Conservation (phyloP, 2,113 vertebrate genomes). For the Xiphophorus maculatus region DNA sequence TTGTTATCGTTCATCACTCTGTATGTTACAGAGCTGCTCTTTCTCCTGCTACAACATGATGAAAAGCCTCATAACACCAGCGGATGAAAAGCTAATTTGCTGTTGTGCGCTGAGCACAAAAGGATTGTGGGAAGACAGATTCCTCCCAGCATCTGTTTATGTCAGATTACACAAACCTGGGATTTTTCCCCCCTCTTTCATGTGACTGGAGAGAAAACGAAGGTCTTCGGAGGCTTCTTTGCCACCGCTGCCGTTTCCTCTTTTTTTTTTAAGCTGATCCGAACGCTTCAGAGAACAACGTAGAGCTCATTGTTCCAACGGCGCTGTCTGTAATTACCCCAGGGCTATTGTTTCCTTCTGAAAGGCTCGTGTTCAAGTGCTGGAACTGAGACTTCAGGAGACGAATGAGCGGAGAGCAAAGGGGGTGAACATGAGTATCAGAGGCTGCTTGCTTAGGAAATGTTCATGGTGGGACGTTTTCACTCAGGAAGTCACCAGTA, state of each 20-base stretch:
- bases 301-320: constrained; percentile 34
- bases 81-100: constrained; percentile 46
- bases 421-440: background rate
- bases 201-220: constrained; percentile 32
- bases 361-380: constrained; percentile 34
- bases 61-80: constrained; percentile 36
- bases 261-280: constrained; percentile 7
- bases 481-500: background rate
- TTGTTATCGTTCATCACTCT: constrained; percentile 22
- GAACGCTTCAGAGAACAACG: constrained; percentile 29
- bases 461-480: background rate
- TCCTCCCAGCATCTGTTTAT: constrained; percentile 53
- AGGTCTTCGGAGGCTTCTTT: constrained; percentile 14
- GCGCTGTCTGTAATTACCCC: constrained; percentile 51
- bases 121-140: background rate
- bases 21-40: constrained; percentile 26
- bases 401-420: background rate
- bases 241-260: background rate
- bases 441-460: background rate
- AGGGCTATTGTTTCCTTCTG: constrained; percentile 46
- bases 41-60: constrained; percentile 37
- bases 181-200: background rate
- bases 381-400: constrained; percentile 36
- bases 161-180: constrained; percentile 64
- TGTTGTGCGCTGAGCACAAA: constrained; percentile 46